These are phyloP conservation scores for Auanema sp. DNA, from an alignment of 2,888 invertebrate genomes.

Conservation along the genomic window DNA sequence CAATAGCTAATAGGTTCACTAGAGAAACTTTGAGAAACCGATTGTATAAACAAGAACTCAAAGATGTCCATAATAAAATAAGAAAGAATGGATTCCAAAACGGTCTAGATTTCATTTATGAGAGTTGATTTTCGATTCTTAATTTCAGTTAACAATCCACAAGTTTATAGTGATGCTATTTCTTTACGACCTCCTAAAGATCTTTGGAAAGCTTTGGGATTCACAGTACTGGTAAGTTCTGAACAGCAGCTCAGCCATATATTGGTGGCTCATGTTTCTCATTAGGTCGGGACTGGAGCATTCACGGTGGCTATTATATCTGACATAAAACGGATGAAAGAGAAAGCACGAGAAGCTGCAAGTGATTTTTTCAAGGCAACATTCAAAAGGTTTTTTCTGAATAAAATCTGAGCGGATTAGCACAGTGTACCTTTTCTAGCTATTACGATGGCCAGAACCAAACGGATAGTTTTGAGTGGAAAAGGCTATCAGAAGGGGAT, in stretches of 20 bases:
- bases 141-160: neutral
- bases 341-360: neutral
- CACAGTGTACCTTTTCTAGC: neutral
- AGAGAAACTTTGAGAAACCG: constrained; percentile 32
- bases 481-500: constrained; percentile 36
- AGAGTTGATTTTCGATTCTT: constrained; percentile 14
- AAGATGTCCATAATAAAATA: constrained; percentile 28
- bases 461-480: constrained; percentile 9
- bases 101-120: constrained; percentile 22
- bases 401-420: no score
- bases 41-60: constrained; percentile 31
- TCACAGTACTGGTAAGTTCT: constrained; percentile 41
- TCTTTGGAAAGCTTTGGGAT: constrained; percentile 41
- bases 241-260: neutral
- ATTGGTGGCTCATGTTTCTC: constrained; percentile 1
- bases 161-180: constrained; percentile 27
- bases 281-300: constrained; percentile 11
- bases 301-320: constrained; percentile 15
- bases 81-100: constrained; percentile 16
- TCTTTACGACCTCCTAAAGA: constrained; percentile 42
- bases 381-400: neutral
- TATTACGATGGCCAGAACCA: no score
- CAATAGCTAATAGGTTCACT: constrained; percentile 25
- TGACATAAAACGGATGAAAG: constrained; percentile 11
- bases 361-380: constrained; percentile 14